Percentiles rank a stretch among this genome's conserved stretches.
phyloP scores from a whole-genome alignment of 2,888 invertebrate genomes.

The Stenolophus ochropezus region DNA sequence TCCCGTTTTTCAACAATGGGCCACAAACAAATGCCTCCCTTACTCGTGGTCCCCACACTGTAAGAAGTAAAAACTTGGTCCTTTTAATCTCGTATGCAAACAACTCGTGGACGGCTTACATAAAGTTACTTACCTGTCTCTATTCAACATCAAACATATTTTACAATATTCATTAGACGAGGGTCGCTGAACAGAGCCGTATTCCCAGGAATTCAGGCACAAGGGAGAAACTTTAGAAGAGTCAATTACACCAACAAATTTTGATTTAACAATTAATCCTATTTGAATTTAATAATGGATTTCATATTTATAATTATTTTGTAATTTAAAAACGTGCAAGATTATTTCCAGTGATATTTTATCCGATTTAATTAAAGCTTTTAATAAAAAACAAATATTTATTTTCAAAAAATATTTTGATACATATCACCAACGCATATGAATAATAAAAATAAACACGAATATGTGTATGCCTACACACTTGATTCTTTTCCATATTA shows the following conservation, averaged over 20 bases:
- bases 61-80: slow-evolving; percentile 65
- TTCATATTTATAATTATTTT: neutral
- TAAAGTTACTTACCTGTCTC: slow-evolving; percentile 62
- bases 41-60: neutral
- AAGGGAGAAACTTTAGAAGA: neutral
- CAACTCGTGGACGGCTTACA: slow-evolving; percentile 63
- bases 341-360: neutral
- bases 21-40: slow-evolving; percentile 37
- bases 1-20: slow-evolving; percentile 53
- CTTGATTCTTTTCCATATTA: no score
- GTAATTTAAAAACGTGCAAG: neutral
- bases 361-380: neutral
- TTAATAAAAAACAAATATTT: neutral
- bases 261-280: neutral
- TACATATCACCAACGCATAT: neutral
- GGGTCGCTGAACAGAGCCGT: neutral
- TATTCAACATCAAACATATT: slow-evolving; percentile 65
- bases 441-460: neutral
- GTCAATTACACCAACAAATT: slow-evolving; percentile 18
- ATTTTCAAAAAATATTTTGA: neutral
- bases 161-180: slow-evolving; percentile 63
- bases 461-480: neutral
- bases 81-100: slow-evolving; percentile 70
- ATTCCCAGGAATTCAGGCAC: neutral
- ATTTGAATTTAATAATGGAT: neutral